Percentiles rank a stretch among this genome's conserved stretches.
Evolutionary conservation across 2,113 vertebrate genomes (phyloP).

Genomic region (Scatophagus argus): DNA sequence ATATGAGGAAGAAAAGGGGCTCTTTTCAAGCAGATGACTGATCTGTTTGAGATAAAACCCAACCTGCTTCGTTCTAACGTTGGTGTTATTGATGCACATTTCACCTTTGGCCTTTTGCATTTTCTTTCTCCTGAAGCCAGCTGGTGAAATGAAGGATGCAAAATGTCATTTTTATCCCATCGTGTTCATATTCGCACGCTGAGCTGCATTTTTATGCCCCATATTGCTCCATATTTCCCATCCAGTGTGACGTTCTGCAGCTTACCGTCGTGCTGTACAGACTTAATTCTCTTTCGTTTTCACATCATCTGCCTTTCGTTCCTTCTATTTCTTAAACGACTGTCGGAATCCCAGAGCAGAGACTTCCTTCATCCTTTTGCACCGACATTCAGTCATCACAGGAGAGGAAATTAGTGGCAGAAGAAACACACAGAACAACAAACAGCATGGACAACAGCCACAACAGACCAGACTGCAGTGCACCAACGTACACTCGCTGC

Average conservation of each 20-base stretch:
- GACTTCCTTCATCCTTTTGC: too few species aligned
- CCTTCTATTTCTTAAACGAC: too few species aligned
- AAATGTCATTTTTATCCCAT: too few species aligned
- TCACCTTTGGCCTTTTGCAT: neutral
- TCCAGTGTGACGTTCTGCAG: neutral
- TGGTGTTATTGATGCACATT: neutral
- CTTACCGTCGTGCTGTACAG: neutral
- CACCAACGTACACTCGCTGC: too few species aligned
- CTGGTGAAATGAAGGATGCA: neutral
- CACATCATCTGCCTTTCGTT: neutral
- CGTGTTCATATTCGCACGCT: neutral
- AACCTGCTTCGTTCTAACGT: neutral
- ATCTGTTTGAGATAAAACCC: constrained; percentile 5
- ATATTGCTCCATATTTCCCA: neutral
- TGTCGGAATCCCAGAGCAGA: too few species aligned
- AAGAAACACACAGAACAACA: too few species aligned
- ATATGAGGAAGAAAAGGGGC: neutral
- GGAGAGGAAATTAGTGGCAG: too few species aligned
- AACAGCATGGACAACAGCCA: too few species aligned
- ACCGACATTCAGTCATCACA: too few species aligned
- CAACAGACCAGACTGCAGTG: too few species aligned
- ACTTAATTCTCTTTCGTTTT: neutral
- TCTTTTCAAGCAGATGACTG: neutral
- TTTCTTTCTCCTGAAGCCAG: neutral
- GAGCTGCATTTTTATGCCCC: too few species aligned